Evolutionary conservation across 1,140 invertebrate genomes (phyloP).

Genomic region (Elymnias hypermnestra): DNA sequence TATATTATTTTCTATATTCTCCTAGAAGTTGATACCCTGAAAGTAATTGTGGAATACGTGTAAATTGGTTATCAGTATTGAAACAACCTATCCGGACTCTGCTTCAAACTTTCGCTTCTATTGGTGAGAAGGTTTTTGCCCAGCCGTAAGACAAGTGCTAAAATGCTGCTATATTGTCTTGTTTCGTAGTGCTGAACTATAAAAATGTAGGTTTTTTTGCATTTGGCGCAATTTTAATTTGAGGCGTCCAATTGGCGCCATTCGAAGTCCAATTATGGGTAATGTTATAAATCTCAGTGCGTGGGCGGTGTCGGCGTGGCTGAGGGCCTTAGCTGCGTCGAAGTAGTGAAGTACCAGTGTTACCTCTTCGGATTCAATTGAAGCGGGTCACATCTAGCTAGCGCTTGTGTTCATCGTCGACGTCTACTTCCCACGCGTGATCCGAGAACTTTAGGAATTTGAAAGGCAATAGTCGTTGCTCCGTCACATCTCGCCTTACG

Average conservation of each 20-base stretch:
- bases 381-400: slow-evolving; percentile 49
- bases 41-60: too few relatives aligned
- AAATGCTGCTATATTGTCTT: too few relatives aligned
- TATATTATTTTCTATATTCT: too few relatives aligned
- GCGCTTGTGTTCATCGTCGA: slow-evolving; percentile 40
- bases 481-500: slow-evolving; percentile 41
- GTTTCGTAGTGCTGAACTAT: too few relatives aligned
- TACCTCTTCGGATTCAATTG: slow-evolving; percentile 48
- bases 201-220: too few relatives aligned
- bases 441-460: slow-evolving; percentile 58
- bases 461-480: slow-evolving; percentile 63
- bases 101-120: too few relatives aligned
- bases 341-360: slow-evolving; percentile 23
- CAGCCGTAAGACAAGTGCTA: too few relatives aligned
- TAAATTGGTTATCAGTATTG: too few relatives aligned
- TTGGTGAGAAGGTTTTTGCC: too few relatives aligned
- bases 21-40: too few relatives aligned
- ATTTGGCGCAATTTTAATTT: slow-evolving; percentile 66
- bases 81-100: too few relatives aligned
- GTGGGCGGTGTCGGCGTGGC: slow-evolving; percentile 46
- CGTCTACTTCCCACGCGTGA: slow-evolving; percentile 50
- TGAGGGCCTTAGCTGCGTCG: slow-evolving; percentile 28
- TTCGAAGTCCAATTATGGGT: slow-evolving; percentile 69
- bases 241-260: slow-evolving; percentile 69
- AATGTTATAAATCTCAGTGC: slow-evolving; percentile 68